Percentiles rank a stretch among this genome's conserved stretches.
phyloP scores from a whole-genome alignment of 1,140 invertebrate species.

The Micrasema minimum region DNA sequence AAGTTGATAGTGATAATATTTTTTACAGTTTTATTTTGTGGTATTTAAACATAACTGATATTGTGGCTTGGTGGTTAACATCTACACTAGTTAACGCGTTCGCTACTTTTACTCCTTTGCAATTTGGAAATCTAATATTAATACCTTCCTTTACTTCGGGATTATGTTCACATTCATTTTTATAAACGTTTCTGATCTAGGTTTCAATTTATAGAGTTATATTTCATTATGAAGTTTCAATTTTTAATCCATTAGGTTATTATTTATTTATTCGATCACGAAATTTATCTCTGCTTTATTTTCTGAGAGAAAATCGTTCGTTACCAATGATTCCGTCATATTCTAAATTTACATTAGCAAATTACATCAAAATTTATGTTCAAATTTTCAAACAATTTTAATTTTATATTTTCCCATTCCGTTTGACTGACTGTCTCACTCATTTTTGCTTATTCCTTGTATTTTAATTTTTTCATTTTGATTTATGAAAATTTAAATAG shows the following conservation, averaged over 20 bases:
- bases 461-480: background rate
- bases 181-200: slow-evolving; percentile 5
- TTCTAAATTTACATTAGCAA: background rate
- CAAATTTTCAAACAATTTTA: background rate
- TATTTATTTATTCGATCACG: background rate
- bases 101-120: background rate
- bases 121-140: background rate
- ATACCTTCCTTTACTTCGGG: background rate
- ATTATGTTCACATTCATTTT: background rate
- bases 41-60: background rate
- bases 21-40: background rate
- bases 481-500: background rate
- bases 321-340: background rate
- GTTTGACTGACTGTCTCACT: background rate
- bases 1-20: background rate
- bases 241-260: background rate
- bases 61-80: background rate
- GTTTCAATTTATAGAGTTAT: background rate
- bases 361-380: background rate
- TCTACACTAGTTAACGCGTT: background rate
- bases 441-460: background rate
- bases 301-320: background rate
- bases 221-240: background rate
- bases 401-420: background rate
- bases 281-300: background rate